Evolutionary conservation across 2,113 vertebrate genomes (phyloP).

Genomic region (Sciurus niger): DNA sequence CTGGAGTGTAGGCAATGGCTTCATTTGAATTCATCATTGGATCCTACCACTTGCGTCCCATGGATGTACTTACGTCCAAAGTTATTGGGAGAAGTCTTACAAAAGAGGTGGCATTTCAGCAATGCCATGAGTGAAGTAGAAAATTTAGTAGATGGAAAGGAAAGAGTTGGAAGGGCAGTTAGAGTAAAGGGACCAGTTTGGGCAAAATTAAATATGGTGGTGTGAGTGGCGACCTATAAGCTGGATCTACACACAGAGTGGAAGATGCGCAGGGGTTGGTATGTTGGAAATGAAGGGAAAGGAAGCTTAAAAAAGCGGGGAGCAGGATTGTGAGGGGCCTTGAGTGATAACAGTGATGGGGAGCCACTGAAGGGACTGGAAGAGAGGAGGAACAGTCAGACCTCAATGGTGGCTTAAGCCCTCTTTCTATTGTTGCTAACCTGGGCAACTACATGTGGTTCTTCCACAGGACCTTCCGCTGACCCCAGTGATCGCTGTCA

Average conservation of each 20-base stretch:
- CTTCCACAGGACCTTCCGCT: constrained; percentile 61
- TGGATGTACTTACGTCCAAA: accelerated
- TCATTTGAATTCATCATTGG: neutral
- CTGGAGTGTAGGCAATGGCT: too few relatives aligned
- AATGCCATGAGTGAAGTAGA: accelerated
- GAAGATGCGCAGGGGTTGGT: accelerated
- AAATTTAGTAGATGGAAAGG: neutral
- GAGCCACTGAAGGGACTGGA: neutral
- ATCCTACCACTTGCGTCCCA: neutral
- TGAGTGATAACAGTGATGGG: neutral
- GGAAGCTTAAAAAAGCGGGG: neutral
- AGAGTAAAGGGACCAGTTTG: neutral
- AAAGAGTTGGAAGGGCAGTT: neutral
- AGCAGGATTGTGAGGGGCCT: neutral
- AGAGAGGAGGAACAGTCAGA: accelerated
- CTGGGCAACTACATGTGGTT: constrained; percentile 79
- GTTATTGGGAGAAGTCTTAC: neutral
- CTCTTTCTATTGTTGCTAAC: neutral
- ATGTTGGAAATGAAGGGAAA: neutral
- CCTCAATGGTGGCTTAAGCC: accelerated
- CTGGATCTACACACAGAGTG: neutral
- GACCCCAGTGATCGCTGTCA: constrained; percentile 72
- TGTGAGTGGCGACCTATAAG: accelerated
- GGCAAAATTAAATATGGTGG: neutral
- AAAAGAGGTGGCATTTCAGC: neutral